Evolutionary conservation across 2,888 invertebrate genomes (phyloP), one percentile per base, ranked within the genome.

Genomic region (Himalopsyche anomala): DNA sequence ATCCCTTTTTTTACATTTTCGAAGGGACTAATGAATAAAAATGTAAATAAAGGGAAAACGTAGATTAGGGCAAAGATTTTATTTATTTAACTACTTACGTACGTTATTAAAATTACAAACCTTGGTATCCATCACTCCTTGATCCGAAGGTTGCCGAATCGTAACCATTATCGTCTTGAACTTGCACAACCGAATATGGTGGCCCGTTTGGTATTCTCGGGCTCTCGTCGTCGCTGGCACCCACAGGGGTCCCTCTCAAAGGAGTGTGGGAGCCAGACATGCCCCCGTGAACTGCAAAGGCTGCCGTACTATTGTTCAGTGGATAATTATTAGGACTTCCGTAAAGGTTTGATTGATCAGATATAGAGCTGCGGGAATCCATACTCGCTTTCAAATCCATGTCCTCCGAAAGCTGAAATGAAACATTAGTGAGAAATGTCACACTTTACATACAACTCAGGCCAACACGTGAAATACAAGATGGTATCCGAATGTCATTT

Each of bases 101-200:
- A 28, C 28, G 28, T 28, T 28, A 28, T 28, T 28, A 28, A 28
- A 28, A 28, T 5, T 42, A 42, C 8, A 80, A 89, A 93, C 93
- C 93, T 92, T 93, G 93, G 89, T 92, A 91, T 89, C 90, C 92
- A 89, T 93, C 93, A 90, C 89, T 92, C 88, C 93, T 91, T 88
- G 92, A 93, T 15, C 92, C 89, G 19, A 92, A 92, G 88, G 91
- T 91, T 88, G 91, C 91, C 86, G 91, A 91, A 84, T 93, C 93
- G 90, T 91, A 93, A 56, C 91, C 91, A 84, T 91, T 89, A 51
- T 93, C 93, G 88, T 93, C 93, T 86, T 94, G 93, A 40, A 96
- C 95, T 91, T 95, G 95, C 19, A 96, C 95, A 87, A 96, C 93
- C 88, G 96, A 95, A 93, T 96, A 95, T 89, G 95, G 94, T 12